Percentiles rank a stretch among this genome's conserved stretches.
Evolutionary conservation across 1,140 invertebrate genomes (phyloP).

Genomic region (Leptinotarsa texana): DNA sequence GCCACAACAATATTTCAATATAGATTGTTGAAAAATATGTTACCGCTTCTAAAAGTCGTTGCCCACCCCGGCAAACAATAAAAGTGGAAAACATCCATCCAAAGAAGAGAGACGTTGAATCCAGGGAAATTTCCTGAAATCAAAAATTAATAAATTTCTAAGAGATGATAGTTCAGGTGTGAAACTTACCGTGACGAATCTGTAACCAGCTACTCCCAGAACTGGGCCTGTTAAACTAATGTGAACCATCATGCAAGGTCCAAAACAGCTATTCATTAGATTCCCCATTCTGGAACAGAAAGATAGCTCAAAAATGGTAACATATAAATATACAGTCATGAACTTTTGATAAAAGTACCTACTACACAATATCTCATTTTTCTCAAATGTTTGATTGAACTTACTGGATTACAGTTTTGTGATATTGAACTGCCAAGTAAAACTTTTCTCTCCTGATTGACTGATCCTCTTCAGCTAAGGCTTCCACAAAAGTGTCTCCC

Average conservation of each 20-base stretch:
- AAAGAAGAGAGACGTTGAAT: conserved; percentile 7
- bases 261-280: conserved; percentile 12
- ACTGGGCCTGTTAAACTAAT: conserved; percentile 20
- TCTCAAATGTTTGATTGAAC: not conserved
- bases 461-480: not conserved
- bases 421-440: conserved; percentile 9
- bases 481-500: conserved; percentile 11
- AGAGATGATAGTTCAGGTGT: not conserved
- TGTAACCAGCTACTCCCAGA: conserved; percentile 16
- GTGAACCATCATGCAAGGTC: conserved; percentile 24
- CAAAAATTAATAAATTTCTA: not conserved
- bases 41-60: conserved; percentile 20
- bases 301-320: not conserved
- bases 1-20: too few relatives aligned
- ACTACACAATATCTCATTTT: too few relatives aligned
- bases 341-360: too few relatives aligned
- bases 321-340: too few relatives aligned
- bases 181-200: conserved; percentile 15
- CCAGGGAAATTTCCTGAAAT: conserved; percentile 17
- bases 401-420: conserved; percentile 18
- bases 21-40: too few relatives aligned
- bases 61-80: conserved; percentile 20
- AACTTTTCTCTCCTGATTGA: conserved; percentile 4
- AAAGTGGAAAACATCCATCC: conserved; percentile 23
- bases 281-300: conserved; percentile 12